Evolutionary conservation across 2,888 invertebrate genomes (phyloP), one percentile per base, ranked within the genome.

Genomic region (Eretmocerus hayati): DNA sequence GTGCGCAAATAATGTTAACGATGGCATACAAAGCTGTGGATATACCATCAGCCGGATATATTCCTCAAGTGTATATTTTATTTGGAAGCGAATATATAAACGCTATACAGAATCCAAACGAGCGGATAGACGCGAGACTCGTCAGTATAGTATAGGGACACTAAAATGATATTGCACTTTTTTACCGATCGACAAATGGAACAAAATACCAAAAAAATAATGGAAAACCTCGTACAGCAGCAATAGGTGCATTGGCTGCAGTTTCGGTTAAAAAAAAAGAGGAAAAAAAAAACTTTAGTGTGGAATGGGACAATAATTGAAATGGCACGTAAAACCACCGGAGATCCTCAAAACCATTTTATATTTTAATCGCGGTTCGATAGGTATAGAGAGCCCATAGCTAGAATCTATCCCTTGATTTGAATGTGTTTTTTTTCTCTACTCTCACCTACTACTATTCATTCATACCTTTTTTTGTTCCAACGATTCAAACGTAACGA

Each of bases 241-340:
- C 54, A n/a, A n/a, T n/a, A n/a, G n/a, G n/a, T n/a, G n/a, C n/a
- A n/a, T n/a, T n/a, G n/a, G n/a, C n/a, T n/a, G n/a, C n/a, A n/a
- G n/a, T n/a, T 56, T 48, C 55, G 16, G 46, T 30, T 9, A 30
- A 30, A 30, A 30, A 30, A 30, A 30, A 30, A 46, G 46, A 46
- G 49, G 50, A 49, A 54, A 53, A 56, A 56, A 60, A 64, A 64
- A 64, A 63, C 60, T 62, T 60, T 59, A 53, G n/a, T n/a, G 59
- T 61, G 60, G 59, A 59, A 59, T 55, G 58, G 59, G 58, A 61
- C 63, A 64, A 63, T 65, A 65, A 65, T 65, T 66, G 66, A 65
- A 65, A 65, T 64, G 62, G 62, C 64, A 62, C 62, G 65, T 65
- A 64, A 66, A 65, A 65, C 65, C 63, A 60, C 62, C 62, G 62